phyloP scores from a whole-genome alignment of 2,888 invertebrate species.

The Portevinia maculata region DNA sequence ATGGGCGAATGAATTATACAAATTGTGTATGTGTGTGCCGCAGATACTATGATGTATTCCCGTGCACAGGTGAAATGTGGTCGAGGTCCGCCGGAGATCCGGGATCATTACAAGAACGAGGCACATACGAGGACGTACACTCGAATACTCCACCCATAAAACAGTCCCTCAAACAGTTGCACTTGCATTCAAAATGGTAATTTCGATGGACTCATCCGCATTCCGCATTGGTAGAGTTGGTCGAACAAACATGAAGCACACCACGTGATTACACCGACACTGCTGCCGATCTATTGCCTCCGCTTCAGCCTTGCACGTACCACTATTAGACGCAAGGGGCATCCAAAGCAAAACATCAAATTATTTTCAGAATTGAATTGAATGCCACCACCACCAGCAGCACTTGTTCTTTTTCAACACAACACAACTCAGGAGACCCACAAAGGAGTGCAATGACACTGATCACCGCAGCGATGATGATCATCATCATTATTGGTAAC shows the following conservation, averaged over 20 bases:
- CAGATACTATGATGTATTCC: constrained; percentile 42
- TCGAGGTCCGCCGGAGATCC: constrained; percentile 73
- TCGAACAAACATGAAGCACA: constrained; percentile 70
- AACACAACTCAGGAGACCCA: constrained; percentile 66
- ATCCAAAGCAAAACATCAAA: constrained; percentile 73
- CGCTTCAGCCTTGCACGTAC: constrained; percentile 71
- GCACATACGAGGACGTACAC: constrained; percentile 25
- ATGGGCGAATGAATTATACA: constrained; percentile 33
- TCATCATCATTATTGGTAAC: constrained; percentile 74
- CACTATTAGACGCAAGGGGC: constrained; percentile 73
- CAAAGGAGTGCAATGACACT: constrained; percentile 75
- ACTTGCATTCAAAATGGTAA: constrained; percentile 74
- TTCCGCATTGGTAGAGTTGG: constrained; percentile 65
- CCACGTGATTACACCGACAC: constrained; percentile 63
- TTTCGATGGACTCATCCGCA: constrained; percentile 74
- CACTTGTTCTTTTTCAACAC: constrained; percentile 27
- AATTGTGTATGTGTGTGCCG: constrained; percentile 12
- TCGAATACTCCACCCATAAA: constrained; percentile 73
- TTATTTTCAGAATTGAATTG: constrained; percentile 74
- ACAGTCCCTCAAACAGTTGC: constrained; percentile 74
- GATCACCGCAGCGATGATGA: constrained; percentile 67
- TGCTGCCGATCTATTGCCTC: constrained; percentile 67
- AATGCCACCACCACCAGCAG: constrained; percentile 60
- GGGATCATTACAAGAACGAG: constrained; percentile 70
- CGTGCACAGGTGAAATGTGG: constrained; percentile 55